Evolutionary conservation across 92 coral and sea anemone genomes (phyloP).

Genomic region (Porites lobata): DNA sequence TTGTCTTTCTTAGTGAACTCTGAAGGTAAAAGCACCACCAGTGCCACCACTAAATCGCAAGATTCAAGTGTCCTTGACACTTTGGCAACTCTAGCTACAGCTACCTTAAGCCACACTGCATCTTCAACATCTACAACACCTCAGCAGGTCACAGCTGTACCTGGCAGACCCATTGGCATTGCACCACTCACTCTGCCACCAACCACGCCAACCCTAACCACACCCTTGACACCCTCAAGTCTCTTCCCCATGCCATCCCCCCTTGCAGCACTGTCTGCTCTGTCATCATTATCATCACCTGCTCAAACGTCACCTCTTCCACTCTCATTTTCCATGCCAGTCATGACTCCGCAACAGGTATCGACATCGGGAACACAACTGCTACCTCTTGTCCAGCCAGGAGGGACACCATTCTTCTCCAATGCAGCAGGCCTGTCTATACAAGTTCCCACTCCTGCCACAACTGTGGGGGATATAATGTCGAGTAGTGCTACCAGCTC

Average conservation of each 20-base stretch:
- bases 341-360: constrained; percentile 80
- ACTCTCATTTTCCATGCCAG: constrained; percentile 88
- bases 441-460: constrained; percentile 5
- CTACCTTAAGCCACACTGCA: constrained; percentile 90
- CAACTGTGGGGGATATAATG: constrained; percentile 23
- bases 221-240: constrained; percentile 95
- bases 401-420: constrained; percentile 78
- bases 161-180: constrained; percentile 78
- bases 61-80: constrained; percentile 98
- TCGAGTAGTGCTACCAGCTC: constrained; percentile 52
- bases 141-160: constrained; percentile 83
- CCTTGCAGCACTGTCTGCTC: constrained; percentile 93
- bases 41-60: constrained; percentile 77
- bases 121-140: constrained; percentile 83
- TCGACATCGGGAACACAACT: constrained; percentile 84
- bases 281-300: constrained; percentile 91
- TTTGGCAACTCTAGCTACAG: constrained; percentile 97
- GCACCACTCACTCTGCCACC: constrained; percentile 96
- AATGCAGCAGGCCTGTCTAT: constrained; percentile 64
- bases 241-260: constrained; percentile 94
- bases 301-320: constrained; percentile 97
- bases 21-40: constrained; percentile 29
- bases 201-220: constrained; percentile 82
- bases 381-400: constrained; percentile 77
- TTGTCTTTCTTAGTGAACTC: background rate